phyloP scores from a whole-genome alignment of 2,113 vertebrate genomes.

The Capreolus pygargus region DNA sequence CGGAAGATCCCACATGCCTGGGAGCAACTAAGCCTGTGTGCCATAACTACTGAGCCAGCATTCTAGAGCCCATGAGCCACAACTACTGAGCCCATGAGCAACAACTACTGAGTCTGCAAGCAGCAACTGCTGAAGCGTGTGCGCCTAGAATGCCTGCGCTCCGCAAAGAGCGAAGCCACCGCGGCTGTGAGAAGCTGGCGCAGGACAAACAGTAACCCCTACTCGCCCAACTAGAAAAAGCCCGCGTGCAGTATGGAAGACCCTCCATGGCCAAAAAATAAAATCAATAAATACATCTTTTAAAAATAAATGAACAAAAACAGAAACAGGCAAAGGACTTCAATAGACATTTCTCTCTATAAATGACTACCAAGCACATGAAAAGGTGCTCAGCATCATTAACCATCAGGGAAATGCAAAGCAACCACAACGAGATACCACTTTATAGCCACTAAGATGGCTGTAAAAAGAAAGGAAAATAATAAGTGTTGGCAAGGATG shows the following conservation, averaged over 20 bases:
- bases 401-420: not conserved
- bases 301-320: not conserved
- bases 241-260: not conserved
- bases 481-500: not conserved
- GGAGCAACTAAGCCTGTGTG: not conserved
- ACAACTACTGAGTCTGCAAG: not conserved
- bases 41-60: not conserved
- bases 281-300: not conserved
- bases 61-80: not conserved
- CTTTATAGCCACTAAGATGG: not conserved
- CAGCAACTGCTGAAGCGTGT: not conserved
- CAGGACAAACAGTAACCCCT: not conserved
- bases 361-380: not conserved
- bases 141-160: not conserved
- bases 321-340: not conserved
- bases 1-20: not conserved
- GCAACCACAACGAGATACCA: not conserved
- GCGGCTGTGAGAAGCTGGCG: fast-evolving
- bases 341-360: not conserved
- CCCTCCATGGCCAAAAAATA: not conserved
- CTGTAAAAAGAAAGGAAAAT: not conserved
- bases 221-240: not conserved
- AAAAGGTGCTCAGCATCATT: not conserved
- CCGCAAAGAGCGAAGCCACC: not conserved
- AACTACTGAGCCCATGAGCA: not conserved